Base-by-base conservation (phyloP, 1,140 invertebrate species). In the Zaprionus ghesquierei region DNA sequence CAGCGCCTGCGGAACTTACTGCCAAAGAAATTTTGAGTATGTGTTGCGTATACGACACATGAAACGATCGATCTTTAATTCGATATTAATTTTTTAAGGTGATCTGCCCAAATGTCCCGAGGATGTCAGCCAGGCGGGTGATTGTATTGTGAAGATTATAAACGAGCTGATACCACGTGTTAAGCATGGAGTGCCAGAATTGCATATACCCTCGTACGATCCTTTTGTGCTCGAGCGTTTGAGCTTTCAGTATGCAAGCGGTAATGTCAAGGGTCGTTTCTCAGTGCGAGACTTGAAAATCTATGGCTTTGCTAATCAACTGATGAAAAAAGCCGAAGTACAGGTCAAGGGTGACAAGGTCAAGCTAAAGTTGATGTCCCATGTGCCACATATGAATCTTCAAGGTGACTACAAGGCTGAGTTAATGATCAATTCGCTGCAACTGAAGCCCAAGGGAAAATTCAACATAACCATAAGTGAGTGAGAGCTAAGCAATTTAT, bases 331-430 rank as follows among this genome's bases (percentile, higher is more conserved):
- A 18, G 13, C 84, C 0, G 65, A 65, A 2, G 56, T 77, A 2
- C 70, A 90, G 27, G 3, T 75, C 2, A 56, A 68, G 1, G 74
- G 75, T 2, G 69, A 75, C 12, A 87, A 87, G 35, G 54, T 89
- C 1, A 75, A 80, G 31, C n/a, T 87, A 6, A 60, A 59, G 9
- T 18, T 75, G 1, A n/a, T 72, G 3, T 41, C 65, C 1, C 35
- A 41, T 5, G 15, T 91, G 53, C 91, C 91, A 23, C 70, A 69
- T n/a, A 35, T 92, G 58, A 79, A 58, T 20, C 72, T 89, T 35
- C 53, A 78, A 18, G 91, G 91, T 22, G 81, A 75, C 20, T 92
- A 92, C 60, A 92, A 92, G 66, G 91, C 86, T 9, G 87, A 91
- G 33, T 41, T 92, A 46, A 56, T 55, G n/a, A 70, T 92, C 1